phyloP scores from a whole-genome alignment of 2,888 invertebrate genomes.

The Galerucella nymphaeae region DNA sequence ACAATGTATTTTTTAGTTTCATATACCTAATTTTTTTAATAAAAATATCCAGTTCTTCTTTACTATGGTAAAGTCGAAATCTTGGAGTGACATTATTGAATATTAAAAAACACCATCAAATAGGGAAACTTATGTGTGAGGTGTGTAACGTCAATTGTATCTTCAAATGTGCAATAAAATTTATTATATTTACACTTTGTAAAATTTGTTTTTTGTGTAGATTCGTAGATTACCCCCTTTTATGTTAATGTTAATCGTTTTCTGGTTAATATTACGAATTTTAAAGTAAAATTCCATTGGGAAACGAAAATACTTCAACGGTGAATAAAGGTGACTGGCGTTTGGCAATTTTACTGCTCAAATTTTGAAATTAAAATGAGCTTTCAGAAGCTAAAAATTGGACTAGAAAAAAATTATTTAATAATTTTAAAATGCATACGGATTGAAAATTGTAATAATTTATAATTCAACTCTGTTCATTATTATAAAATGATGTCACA shows the following conservation, averaged over 20 bases:
- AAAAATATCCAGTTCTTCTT: slow-evolving; percentile 47
- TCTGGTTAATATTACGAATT: too few species aligned
- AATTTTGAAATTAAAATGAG: too few species aligned
- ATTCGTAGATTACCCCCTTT: neutral
- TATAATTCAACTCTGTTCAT: too few species aligned
- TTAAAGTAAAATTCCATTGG: too few species aligned
- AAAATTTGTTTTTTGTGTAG: neutral
- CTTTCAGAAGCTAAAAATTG: too few species aligned
- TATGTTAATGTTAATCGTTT: neutral
- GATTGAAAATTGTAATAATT: too few species aligned
- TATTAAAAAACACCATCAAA: slow-evolving; percentile 51
- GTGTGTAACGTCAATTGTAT: slow-evolving; percentile 43
- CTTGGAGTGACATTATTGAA: slow-evolving; percentile 19
- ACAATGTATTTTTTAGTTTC: slow-evolving; percentile 47
- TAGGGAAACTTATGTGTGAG: slow-evolving; percentile 54
- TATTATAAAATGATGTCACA: too few species aligned
- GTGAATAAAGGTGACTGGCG: too few species aligned
- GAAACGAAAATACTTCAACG: too few species aligned
- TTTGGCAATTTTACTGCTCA: too few species aligned
- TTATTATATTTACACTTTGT: neutral
- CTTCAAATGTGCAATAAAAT: slow-evolving; percentile 12
- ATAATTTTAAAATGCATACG: too few species aligned
- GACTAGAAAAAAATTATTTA: too few species aligned
- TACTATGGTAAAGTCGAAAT: slow-evolving; percentile 45
- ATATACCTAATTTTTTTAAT: slow-evolving; percentile 34